A percentile compares a stretch with the other conserved stretches of the same genome.
phyloP scores from a whole-genome alignment of 2,113 vertebrate species.

The Hassar affinis region DNA sequence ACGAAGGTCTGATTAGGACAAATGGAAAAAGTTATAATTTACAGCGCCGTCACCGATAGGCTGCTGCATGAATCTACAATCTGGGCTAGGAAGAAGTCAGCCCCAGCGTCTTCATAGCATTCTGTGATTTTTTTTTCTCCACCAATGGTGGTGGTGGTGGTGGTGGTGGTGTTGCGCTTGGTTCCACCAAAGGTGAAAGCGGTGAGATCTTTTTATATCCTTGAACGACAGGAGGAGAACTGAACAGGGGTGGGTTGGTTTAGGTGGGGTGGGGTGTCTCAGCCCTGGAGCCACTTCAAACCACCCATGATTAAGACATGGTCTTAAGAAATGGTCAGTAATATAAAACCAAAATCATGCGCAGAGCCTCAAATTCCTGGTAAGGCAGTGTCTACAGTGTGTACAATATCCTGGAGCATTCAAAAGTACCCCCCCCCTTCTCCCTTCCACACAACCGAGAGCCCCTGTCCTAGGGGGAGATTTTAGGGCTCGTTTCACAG shows the following conservation, averaged over 20 bases:
- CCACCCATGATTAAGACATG: slow-evolving; percentile 55
- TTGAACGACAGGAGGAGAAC: no score
- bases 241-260: no score
- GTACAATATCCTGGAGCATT: slow-evolving; percentile 41
- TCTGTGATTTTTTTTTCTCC: background rate
- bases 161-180: background rate
- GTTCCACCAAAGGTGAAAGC: background rate
- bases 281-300: no score
- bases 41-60: background rate
- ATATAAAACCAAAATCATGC: slow-evolving; percentile 47
- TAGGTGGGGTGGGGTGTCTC: no score
- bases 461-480: slow-evolving; percentile 51
- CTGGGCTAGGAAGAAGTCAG: background rate
- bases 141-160: background rate
- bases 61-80: background rate
- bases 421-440: background rate
- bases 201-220: background rate
- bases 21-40: no score
- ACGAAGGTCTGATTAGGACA: no score
- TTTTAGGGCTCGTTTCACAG: slow-evolving; percentile 62
- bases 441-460: background rate
- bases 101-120: background rate
- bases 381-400: background rate
- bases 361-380: slow-evolving; percentile 9
- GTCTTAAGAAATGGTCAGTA: no score